These are phyloP conservation scores for Coremacera marginata DNA, from an alignment of 2,888 invertebrate genomes.

Conservation along the genomic window DNA sequence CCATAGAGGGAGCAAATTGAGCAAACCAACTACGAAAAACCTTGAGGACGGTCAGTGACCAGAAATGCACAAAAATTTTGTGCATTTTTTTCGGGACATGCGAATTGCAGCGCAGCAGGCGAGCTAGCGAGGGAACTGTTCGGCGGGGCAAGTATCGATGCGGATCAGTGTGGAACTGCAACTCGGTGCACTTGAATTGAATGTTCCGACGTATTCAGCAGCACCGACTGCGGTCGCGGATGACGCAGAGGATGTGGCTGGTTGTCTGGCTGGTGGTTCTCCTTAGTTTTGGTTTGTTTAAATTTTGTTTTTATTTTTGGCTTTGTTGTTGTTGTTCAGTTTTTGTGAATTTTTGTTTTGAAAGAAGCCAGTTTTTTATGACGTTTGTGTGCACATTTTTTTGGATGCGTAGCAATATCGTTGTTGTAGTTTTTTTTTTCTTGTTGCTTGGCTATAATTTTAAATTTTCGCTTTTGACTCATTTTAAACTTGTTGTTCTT, in stretches of 20 bases:
- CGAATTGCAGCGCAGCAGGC: conserved; percentile 9
- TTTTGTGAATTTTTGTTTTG: conserved; percentile 3
- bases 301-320: conserved; percentile 12
- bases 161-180: background rate
- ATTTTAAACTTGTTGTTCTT: conserved; percentile 11
- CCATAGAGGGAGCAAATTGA: background rate
- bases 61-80: conserved; percentile 62
- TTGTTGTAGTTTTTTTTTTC: conserved; percentile 3
- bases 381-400: conserved; percentile 19
- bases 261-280: conserved; percentile 14
- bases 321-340: background rate
- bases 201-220: background rate
- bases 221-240: background rate
- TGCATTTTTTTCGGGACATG: conserved; percentile 45
- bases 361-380: conserved; percentile 27
- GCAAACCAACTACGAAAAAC: conserved; percentile 55
- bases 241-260: conserved; percentile 26
- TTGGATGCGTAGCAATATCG: conserved; percentile 2
- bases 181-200: conserved; percentile 24
- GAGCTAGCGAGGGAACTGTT: background rate
- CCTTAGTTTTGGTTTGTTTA: conserved; percentile 24
- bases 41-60: conserved; percentile 68
- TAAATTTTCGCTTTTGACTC: conserved; percentile 29
- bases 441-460: conserved; percentile 22
- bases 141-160: background rate